These are phyloP conservation scores for Carapus acus DNA, from an alignment of 2,797 vertebrate genomes.

Conservation along the genomic window DNA sequence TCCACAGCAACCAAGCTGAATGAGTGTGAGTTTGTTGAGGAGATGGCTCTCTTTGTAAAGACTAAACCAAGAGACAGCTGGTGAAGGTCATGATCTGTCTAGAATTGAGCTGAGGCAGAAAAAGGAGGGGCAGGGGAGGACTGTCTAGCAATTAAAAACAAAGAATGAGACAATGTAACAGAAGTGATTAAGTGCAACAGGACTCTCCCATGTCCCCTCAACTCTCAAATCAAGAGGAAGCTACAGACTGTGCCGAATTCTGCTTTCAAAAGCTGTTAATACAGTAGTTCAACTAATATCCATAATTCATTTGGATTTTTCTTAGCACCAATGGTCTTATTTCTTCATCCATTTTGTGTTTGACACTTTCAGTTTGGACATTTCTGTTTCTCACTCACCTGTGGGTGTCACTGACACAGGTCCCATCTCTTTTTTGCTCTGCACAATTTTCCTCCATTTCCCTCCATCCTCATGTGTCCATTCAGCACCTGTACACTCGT, in stretches of 20 bases:
- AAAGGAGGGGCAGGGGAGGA: conserved; percentile 29
- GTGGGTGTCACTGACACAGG: conserved; percentile 75
- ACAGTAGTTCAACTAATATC: no score
- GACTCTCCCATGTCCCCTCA: conserved; percentile 45
- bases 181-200: conserved; percentile 13
- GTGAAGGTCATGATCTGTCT: conserved; percentile 39
- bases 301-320: no score
- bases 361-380: no score
- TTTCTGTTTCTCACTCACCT: conserved; percentile 67
- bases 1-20: conserved; percentile 53
- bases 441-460: conserved; percentile 84
- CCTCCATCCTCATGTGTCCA: conserved; percentile 80
- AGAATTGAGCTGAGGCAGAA: conserved; percentile 22
- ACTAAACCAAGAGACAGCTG: conserved; percentile 20
- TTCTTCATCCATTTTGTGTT: no score
- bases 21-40: conserved; percentile 1
- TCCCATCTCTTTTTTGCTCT: conserved; percentile 78
- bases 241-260: no score
- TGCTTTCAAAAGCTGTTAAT: no score
- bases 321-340: no score
- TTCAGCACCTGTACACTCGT: conserved; percentile 80
- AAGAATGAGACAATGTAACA: conserved; percentile 31
- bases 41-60: conserved; percentile 27
- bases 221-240: no score
- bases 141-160: conserved; percentile 33